Evolutionary conservation across 2,797 vertebrate genomes (phyloP).

Genomic region (Telmatherina bonti): DNA sequence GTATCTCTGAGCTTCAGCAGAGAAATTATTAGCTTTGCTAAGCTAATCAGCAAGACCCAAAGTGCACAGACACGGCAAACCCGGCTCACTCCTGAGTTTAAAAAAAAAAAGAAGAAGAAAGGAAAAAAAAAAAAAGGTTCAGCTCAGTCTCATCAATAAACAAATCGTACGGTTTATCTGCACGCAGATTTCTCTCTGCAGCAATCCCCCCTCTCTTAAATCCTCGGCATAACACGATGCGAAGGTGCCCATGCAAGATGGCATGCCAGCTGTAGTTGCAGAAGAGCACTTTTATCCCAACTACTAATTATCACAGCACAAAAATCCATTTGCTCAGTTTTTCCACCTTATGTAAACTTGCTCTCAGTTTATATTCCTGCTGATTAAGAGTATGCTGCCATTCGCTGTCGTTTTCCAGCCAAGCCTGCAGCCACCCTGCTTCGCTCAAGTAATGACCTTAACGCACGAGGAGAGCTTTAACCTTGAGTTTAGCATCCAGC

Average conservation of each 20-base stretch:
- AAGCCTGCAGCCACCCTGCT: conserved; percentile 39
- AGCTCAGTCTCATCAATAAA: neutral
- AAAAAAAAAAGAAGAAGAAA: no score
- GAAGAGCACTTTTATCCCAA: conserved; percentile 11
- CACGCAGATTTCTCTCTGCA: neutral
- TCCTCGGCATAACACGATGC: neutral
- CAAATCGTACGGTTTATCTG: neutral
- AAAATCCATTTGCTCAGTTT: conserved; percentile 39
- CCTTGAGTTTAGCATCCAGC: conserved; percentile 69
- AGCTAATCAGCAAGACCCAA: conserved; percentile 9
- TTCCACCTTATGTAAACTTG: conserved; percentile 35
- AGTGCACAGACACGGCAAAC: neutral
- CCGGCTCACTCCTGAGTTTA: neutral
- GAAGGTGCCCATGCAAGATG: neutral
- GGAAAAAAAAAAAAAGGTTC: no score
- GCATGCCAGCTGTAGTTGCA: conserved; percentile 12
- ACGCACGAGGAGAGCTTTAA: conserved; percentile 66
- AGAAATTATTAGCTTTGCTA: conserved; percentile 18
- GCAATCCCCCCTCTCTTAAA: neutral
- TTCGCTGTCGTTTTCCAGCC: conserved; percentile 41
- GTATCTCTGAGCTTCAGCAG: conserved; percentile 5
- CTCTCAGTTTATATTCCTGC: conserved; percentile 26
- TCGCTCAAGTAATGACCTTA: conserved; percentile 65
- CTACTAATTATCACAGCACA: conserved; percentile 22
- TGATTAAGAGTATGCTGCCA: conserved; percentile 12